Base-by-base conservation (phyloP, 2,797 vertebrate genomes). In the Rhabdomys pumilio region DNA sequence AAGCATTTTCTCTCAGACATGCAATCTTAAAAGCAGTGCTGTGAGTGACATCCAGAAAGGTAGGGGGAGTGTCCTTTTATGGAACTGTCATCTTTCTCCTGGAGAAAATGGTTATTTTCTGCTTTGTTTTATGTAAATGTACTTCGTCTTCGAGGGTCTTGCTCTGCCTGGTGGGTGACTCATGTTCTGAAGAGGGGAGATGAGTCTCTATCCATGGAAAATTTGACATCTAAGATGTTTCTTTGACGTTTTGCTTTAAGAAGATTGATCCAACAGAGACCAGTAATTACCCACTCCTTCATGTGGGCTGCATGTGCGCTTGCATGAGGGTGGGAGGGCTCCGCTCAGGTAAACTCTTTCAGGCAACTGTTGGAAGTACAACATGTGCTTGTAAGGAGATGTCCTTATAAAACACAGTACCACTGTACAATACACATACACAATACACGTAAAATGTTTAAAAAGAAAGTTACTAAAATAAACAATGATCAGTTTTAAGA, bases 221-320 rank as follows among this genome's bases (percentile, higher is more conserved):
- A 10, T 15, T 85, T 90, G 47, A 94, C 81, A 44, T 86, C 94
- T 79, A 1, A 84, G 95, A 92, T 53, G 1, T 94, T 97, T 92
- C 69, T 96, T 90, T 96, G 94, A 89, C 91, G 19, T 86, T 86
- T 95, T 82, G 38, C 50, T 98, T 97, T 87, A 73, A 34, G 72
- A 94, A 95, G 94, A 77, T 0, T 1, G 94, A 97, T 97, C 82
- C 79, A 89, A 87, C 69, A 84, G 20, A 44, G 93, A 9, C 9
- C 90, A 86, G 38, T 38, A 87, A 96, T 95, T 92, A 69, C 50
- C 3, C 3, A 67, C 63, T 83, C 82, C 89, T 94, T 97, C 63
- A 19, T 61, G 59, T 41, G 90, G 76, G 75, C 84, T 75, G 65
- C 13, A 3, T 14, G 3, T 84, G 34, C 3, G 63, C 83, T 44